Evolutionary conservation across 1,140 invertebrate species (phyloP), one percentile per base, ranked within the genome.

Genomic region (Babylonia areolata): DNA sequence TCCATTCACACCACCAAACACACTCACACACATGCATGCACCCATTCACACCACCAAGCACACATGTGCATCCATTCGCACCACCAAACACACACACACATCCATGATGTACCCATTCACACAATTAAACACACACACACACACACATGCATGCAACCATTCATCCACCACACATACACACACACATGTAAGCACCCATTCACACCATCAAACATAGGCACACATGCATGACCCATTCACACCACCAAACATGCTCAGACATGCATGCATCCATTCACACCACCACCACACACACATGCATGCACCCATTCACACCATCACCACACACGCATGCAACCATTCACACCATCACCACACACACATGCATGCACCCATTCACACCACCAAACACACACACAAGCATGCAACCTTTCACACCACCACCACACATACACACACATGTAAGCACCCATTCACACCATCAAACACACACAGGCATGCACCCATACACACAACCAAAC

Each of bases 141-240:
- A 77, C 5, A 15, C 5, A 15, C 42, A 46, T 46, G 42, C 15
- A 6, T 46, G 42, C 42, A 46, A 5, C 42, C 5, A 15, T 46
- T 15, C 15, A 46, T 6, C 5, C 15, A 5, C 5, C 15, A 15
- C 42, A 46, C 42, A 15, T 31, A 35, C 73, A 77, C 33, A 15
- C 12, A 77, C 73, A 77, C 79, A n/a, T 23, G n/a, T n/a, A n/a
- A 37, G 39, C 37, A 78, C 77, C 35, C 77, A n/a, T n/a, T n/a
- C n/a, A n/a, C n/a, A n/a, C n/a, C n/a, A n/a, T n/a, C n/a, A 78
- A 42, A 81, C 58, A 69, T n/a, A 81, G 31, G 58, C 58, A 81
- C 20, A 54, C 80, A 35, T 31, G 42, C 78, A n/a, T 37, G 42
- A 42, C 15, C 15, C 78, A 80, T 39, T 12, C 71, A 31, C 71